Base-by-base conservation (phyloP, 2,113 vertebrate species). In the Malaclemys terrapin region DNA sequence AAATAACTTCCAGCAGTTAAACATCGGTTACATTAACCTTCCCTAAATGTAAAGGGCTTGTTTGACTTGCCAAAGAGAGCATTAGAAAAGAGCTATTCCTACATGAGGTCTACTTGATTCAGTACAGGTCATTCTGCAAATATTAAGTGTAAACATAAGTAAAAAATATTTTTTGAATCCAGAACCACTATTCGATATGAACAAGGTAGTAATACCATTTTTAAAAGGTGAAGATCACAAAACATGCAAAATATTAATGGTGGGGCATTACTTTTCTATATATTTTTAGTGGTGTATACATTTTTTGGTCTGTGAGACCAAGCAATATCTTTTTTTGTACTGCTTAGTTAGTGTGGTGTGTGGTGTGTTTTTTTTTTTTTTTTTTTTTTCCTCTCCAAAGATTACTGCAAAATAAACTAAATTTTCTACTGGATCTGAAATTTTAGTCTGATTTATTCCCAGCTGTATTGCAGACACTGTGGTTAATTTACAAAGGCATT, bases 1-100 rank as follows among this genome's bases (percentile, higher is more conserved):
- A 95, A 93, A 84, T 97, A 94, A 96, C 91, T 87, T 85, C 65
- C 82, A 82, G 25, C 62, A 45, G 81, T 95, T 80, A 85, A 89
- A 24, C 42, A 29, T 90, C 17, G 94, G 93, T 82, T 84, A 25
- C 57, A 93, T 89, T 96, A 47, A 16, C 19, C 84, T 53, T 90
- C 82, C 49, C 11, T 69, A 89, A 57, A 42, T 49, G 20, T 17
- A 47, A 49, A 56, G 11, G 10, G 4, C 56, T 69, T 82, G 11
- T 53, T 93, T 75, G 10, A 24, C 69, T 75, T n/a, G 72, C 38
- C 5, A 76, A 76, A 76, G 22, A 78, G 24, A 47, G 24, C 22
- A 78, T 24, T 47, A 47, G 42, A 78, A 78, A 47, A 45, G 25
- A 38, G 35, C n/a, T 38, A 78, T 47, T 47, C 12, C 22, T 78